Evolutionary conservation across 2,888 invertebrate genomes (phyloP).

Genomic region (Pyrrhia umbra): DNA sequence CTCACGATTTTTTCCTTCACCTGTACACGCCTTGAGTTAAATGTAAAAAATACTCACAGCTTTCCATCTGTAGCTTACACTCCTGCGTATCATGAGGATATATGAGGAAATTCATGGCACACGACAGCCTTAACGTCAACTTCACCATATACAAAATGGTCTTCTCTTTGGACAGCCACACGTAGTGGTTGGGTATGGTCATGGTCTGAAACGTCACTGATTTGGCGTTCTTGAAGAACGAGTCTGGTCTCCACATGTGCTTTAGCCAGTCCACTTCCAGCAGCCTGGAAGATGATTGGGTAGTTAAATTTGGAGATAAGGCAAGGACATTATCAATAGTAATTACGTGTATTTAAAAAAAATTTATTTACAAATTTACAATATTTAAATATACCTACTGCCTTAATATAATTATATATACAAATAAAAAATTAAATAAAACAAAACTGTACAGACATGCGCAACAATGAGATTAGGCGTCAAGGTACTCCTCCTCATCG

Average conservation of each 20-base stretch:
- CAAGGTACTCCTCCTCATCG: too few species aligned
- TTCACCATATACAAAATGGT: constrained; percentile 93
- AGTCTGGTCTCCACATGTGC: constrained; percentile 98
- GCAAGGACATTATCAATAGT: neutral
- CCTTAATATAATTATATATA: too few species aligned
- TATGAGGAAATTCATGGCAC: constrained; percentile 98
- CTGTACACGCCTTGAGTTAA: too few species aligned
- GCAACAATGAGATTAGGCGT: too few species aligned
- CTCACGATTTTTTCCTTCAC: too few species aligned
- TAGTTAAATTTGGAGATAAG: neutral
- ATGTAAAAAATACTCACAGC: constrained; percentile 92
- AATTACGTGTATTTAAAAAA: too few species aligned
- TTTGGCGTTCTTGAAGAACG: constrained; percentile 98
- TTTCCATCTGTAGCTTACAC: constrained; percentile 98
- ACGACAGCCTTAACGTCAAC: constrained; percentile 96
- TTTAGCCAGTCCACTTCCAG: constrained; percentile 97
- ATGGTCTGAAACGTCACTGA: constrained; percentile 98
- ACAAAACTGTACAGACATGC: too few species aligned
- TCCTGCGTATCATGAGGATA: constrained; percentile 98
- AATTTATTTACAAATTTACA: too few species aligned
- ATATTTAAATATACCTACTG: too few species aligned
- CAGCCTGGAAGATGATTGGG: constrained; percentile 84
- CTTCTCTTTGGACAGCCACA: constrained; percentile 95
- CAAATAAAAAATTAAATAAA: too few species aligned
- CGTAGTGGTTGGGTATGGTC: constrained; percentile 98